These are phyloP conservation scores for Subanguina moxae DNA, from an alignment of 1,140 invertebrate genomes.

Conservation along the genomic window DNA sequence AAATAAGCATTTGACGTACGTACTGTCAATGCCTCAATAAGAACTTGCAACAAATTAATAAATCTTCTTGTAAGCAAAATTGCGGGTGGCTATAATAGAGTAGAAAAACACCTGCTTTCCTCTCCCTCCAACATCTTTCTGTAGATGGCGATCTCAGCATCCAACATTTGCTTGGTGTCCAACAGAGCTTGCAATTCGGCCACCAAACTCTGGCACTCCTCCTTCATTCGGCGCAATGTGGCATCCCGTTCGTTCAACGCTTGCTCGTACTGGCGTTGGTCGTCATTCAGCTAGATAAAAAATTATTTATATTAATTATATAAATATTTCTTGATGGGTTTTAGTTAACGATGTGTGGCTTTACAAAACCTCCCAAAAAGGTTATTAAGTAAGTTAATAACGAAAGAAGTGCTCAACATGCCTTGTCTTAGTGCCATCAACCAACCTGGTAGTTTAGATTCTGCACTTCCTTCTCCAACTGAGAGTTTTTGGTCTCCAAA, in stretches of 20 bases:
- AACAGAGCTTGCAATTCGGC: constrained; percentile 61
- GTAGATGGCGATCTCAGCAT: constrained; percentile 59
- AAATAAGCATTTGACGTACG: no score
- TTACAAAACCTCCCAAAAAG: no score
- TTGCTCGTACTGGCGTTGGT: constrained; percentile 58
- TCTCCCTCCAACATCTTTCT: constrained; percentile 58
- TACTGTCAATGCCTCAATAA: no score
- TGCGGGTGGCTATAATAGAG: no score
- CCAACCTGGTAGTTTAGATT: constrained; percentile 59
- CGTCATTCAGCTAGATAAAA: constrained; percentile 47
- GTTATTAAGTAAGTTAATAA: no score
- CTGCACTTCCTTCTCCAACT: constrained; percentile 63
- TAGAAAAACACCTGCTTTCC: constrained; percentile 42
- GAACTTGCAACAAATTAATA: no score
- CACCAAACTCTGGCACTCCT: constrained; percentile 57
- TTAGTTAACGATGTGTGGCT: no score
- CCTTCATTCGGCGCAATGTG: constrained; percentile 57
- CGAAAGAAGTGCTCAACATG: no score
- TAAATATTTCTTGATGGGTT: no score
- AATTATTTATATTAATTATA: no score
- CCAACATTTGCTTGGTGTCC: constrained; percentile 61
- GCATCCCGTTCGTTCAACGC: constrained; percentile 59
- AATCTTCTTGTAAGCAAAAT: no score
- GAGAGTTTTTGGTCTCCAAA: constrained; percentile 63
- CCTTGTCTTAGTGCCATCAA: no score